Conservation (phyloP, 1,140 invertebrate genomes). For the Cotesia vestalis region DNA sequence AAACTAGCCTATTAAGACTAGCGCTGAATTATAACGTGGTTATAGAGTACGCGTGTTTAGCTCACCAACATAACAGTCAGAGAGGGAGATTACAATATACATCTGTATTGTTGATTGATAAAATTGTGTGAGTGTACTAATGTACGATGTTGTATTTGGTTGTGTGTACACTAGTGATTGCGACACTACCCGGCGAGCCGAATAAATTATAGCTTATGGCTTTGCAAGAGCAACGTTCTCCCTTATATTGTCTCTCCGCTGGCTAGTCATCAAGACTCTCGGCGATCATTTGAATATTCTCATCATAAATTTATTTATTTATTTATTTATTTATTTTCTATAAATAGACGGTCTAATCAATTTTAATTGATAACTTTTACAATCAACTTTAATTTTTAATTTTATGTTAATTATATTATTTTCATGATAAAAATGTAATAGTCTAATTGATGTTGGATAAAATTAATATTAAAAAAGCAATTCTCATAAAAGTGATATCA, state of each 20-base stretch:
- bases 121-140: slow-evolving; percentile 34
- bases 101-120: slow-evolving; percentile 17
- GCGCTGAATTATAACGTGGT: too few relatives aligned
- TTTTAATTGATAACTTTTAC: too few relatives aligned
- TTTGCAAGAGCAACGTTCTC: slow-evolving; percentile 40
- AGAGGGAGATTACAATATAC: not conserved
- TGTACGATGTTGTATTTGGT: not conserved
- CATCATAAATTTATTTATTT: not conserved
- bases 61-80: slow-evolving; percentile 32
- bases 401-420: too few relatives aligned
- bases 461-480: too few relatives aligned
- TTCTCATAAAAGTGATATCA: too few relatives aligned
- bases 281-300: not conserved
- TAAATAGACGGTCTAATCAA: too few relatives aligned
- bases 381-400: too few relatives aligned
- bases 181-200: slow-evolving; percentile 35
- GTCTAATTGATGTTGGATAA: too few relatives aligned
- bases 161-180: slow-evolving; percentile 25
- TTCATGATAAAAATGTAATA: too few relatives aligned
- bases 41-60: slow-evolving; percentile 30
- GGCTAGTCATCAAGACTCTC: not conserved
- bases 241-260: slow-evolving; percentile 3
- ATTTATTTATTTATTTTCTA: too few relatives aligned
- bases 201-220: slow-evolving; percentile 47
- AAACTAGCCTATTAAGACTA: slow-evolving; percentile 30